A percentile compares a stretch with the other conserved stretches of the same genome.
These are phyloP conservation scores for Gymnopithys bicolor DNA, from an alignment of 2,797 vertebrate genomes.

Conservation along the genomic window DNA sequence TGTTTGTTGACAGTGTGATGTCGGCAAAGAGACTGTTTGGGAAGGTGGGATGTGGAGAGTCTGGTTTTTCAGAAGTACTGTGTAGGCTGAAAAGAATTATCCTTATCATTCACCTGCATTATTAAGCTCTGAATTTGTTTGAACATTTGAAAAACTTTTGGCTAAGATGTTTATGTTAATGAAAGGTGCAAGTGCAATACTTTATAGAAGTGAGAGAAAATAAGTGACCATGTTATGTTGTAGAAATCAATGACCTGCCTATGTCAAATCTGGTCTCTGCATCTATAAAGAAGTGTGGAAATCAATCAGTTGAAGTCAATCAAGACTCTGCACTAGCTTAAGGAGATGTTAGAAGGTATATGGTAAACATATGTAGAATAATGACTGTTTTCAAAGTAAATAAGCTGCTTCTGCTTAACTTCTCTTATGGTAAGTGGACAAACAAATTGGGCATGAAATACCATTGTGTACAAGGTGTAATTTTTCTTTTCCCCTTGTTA, in stretches of 20 bases:
- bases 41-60: neutral
- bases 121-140: neutral
- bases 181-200: neutral
- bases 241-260: neutral
- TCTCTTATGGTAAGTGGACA: neutral
- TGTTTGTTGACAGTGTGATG: neutral
- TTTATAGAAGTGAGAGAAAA: neutral
- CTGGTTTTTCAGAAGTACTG: neutral
- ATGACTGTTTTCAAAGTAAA: neutral
- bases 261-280: neutral
- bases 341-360: neutral
- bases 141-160: neutral
- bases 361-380: neutral
- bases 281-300: neutral
- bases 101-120: neutral
- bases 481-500: neutral
- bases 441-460: neutral
- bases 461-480: neutral
- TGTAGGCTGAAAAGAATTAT: neutral
- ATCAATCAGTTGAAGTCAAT: neutral
- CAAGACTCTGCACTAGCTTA: neutral
- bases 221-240: neutral
- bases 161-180: neutral
- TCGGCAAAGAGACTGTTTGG: neutral
- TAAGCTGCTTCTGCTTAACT: neutral